Base-by-base conservation (phyloP, 2,888 invertebrate species). In the Ormyrus nitidulus region DNA sequence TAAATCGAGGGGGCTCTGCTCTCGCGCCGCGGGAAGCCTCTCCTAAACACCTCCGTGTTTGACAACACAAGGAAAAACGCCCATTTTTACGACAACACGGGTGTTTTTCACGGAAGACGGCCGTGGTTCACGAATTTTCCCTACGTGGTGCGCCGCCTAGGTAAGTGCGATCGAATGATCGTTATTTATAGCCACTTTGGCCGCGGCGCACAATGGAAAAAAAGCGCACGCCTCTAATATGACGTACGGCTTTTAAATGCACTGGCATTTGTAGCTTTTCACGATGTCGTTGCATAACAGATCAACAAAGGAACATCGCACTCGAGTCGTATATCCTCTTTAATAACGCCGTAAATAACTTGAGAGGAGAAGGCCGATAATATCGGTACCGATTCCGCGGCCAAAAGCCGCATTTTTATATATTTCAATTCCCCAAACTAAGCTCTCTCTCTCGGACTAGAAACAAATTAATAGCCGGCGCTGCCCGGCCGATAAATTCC, bases 1-100 rank as follows among this genome's bases (percentile, higher is more conserved):
- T 58, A 72, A 19, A 73, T 19, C 46, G 11, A 53, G 59, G 70
- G 71, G 71, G 72, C 53, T 1, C 53, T 11, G 58, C 71, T 71
- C 65, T 71, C 66, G 58, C 78, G 61, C 78, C 9, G 49, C 73
- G 78, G 73, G 78, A 62, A 11, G 68, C 44, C 68, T n/a, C 59
- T 51, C 44, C 65, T 72, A 72, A 72, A 72, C 62, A 49, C 51
- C 19, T 49, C 51, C 48, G 11, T 51, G 49, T 49, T 13, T 13
- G 64, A 51, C 49, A 53, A 62, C 34, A 34, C 65, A 74, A 66
- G 49, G 64, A 13, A 56, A 13, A 71, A 72, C 78, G 72, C 66
- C 78, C 61, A 66, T 61, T 66, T 72, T 72, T 61, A 61, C 51
- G 54, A 78, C 69, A 66, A 61, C 72, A 59, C 58, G 53, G 46